These are phyloP conservation scores for Ursus arctos DNA, from an alignment of 2,113 vertebrate species.

Conservation along the genomic window DNA sequence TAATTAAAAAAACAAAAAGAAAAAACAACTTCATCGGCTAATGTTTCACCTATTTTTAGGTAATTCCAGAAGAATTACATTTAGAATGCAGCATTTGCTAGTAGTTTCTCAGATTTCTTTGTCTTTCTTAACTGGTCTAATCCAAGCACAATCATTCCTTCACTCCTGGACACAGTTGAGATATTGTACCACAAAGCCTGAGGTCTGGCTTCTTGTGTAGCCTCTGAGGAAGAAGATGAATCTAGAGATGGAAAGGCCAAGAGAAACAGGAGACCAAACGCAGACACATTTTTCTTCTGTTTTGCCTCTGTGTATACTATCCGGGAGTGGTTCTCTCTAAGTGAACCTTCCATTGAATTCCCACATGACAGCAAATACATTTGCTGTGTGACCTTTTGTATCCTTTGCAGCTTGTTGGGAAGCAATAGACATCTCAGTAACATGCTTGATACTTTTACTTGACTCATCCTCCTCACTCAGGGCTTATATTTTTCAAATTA, in stretches of 20 bases:
- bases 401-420: not conserved
- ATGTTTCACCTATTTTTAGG: not conserved
- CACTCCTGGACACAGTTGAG: not conserved
- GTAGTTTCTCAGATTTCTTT: not conserved
- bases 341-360: not conserved
- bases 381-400: not conserved
- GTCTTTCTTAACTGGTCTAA: not conserved
- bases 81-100: not conserved
- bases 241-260: not conserved
- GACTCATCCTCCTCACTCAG: not conserved
- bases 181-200: not conserved
- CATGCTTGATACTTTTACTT: not conserved
- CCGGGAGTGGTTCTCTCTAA: accelerated
- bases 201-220: not conserved
- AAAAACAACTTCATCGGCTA: not conserved
- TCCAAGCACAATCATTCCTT: not conserved
- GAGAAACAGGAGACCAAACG: not conserved
- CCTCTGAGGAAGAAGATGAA: not conserved
- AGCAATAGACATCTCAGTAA: not conserved
- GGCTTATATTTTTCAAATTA: not conserved
- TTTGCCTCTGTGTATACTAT: not conserved
- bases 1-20: not conserved
- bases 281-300: not conserved
- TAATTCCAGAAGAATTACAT: not conserved
- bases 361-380: not conserved